Base-by-base conservation (phyloP, 2,113 vertebrate species). In the Myxocyprinus asiaticus region DNA sequence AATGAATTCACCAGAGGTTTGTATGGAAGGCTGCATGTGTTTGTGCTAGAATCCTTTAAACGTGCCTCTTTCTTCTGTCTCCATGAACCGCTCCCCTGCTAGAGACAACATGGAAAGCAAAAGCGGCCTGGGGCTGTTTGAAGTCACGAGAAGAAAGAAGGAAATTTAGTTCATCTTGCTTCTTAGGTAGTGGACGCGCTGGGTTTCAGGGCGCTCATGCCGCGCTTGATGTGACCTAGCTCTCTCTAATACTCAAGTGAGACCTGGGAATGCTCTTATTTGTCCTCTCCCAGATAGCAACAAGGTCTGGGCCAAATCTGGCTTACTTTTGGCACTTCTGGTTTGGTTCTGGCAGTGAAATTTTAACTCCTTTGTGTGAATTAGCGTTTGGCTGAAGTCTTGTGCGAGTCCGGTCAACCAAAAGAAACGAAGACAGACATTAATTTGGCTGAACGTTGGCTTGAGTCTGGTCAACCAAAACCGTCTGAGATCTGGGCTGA, bases 1-100 rank as follows among this genome's bases (percentile, higher is more conserved):
- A 87, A 91, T 91, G 86, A 89, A 89, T 86, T 86, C 87, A 78
- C 85, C 78, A 84, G 86, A 85, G 88, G 79, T 85, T 84, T 77
- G 74, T 83, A 74, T 74, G 78, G 85, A 79, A 72, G 79, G 55
- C 78, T 83, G 79, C 81, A 62, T 58, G 77, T 80, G 73, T 80
- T 83, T 83, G 66, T 71, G 80, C 79, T 76, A 55, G 82, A 59
- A 67, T 76, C 70, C 62, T 82, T 71, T 78, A 81, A 80, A 77
- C 65, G 67, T 70, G 58, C 51, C 65, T 80, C 58, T 79, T 83
- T 81, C 73, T 82, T 74, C 67, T 72, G 76, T 67, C 81, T 79
- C 66, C 53, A 69, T 67, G 61, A 85, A 72, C 66, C 53, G 70
- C 47, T 72, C 65, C 82, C 81, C 73, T 66, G 76, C 62, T 70